Evolutionary conservation across 2,113 vertebrate species (phyloP), one percentile per base, ranked within the genome.

Genomic region (Henicopernis longicauda): DNA sequence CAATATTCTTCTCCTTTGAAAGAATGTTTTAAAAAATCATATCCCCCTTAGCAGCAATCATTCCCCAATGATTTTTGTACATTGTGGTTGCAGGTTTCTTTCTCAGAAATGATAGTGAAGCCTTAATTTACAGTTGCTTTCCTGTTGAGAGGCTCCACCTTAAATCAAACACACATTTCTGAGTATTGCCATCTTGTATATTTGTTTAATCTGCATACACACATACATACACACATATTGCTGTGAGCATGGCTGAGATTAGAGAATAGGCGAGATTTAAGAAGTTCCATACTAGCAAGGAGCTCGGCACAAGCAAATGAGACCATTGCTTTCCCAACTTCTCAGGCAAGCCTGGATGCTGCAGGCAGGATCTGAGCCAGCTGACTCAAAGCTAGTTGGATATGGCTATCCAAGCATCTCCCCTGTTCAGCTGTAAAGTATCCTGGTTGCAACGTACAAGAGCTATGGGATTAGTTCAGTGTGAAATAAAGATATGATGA

Each of bases 141-240:
- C 4, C 36, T 36, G 52, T 12, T 32, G 34, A 57, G 49, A 74
- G 32, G 14, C 47, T 86, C 57, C 72, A 29, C 50, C 42, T 74
- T 6, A 32, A 82, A 76, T 16, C 72, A 34, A 32, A 1, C 7
- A 1, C 66, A 29, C 3, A 0, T 52, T 72, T 22, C 17, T 3
- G 20, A 67, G 42, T 4, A 1, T 15, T 32, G 40, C 10, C 36
- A 26, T 13, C 31, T 14, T n/a, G 12, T 40, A 1, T 55, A 11
- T 58, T 40, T 34, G 38, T 67, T 90, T n/a, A 4, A 38, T 50
- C 57, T 26, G 67, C 71, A 40, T 6, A 38, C 3, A 0, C 8
- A 34, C 71, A 40, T 6, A 38, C 3, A 0, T 9, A 34, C 12
- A 10, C 25, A 21, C 4, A 0, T 1, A 2, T 1, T 9, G 10